A percentile compares a stretch with the other conserved stretches of the same genome.
Evolutionary conservation across 2,888 invertebrate species (phyloP).

Genomic region (Norana najaformis): DNA sequence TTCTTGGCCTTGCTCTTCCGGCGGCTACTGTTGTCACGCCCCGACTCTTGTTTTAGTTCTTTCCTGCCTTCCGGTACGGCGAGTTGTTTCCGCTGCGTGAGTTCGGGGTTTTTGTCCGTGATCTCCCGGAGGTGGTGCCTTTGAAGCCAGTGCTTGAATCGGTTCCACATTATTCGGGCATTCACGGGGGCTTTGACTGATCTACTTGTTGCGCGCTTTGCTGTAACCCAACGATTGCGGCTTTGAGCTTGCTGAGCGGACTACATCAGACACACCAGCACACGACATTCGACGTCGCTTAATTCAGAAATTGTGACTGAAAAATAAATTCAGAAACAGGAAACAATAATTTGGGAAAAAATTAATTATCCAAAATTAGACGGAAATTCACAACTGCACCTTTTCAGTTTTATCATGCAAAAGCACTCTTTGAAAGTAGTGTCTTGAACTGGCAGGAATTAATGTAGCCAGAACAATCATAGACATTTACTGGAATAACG

Average conservation of each 20-base stretch:
- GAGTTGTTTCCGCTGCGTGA: background rate
- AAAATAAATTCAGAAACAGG: background rate
- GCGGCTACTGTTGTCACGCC: background rate
- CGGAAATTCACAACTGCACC: no score
- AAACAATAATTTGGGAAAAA: background rate
- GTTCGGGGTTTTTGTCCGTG: background rate
- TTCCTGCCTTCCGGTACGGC: background rate
- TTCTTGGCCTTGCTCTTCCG: background rate
- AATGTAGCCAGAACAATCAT: no score
- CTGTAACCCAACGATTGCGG: background rate
- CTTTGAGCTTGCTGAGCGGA: background rate
- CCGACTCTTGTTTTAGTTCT: background rate
- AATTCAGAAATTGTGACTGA: background rate
- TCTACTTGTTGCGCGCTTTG: background rate
- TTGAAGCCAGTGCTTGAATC: background rate
- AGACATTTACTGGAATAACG: no score
- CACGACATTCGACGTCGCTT: no score
- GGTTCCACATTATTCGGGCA: background rate
- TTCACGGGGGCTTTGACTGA: background rate
- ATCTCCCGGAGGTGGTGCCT: background rate
- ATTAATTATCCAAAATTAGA: background rate
- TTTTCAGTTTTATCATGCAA: no score
- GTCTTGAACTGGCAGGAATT: background rate
- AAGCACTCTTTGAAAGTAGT: background rate
- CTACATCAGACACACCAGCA: no score